Evolutionary conservation across 2,888 invertebrate species (phyloP), one percentile per base, ranked within the genome.

Genomic region (Beris chalybata): DNA sequence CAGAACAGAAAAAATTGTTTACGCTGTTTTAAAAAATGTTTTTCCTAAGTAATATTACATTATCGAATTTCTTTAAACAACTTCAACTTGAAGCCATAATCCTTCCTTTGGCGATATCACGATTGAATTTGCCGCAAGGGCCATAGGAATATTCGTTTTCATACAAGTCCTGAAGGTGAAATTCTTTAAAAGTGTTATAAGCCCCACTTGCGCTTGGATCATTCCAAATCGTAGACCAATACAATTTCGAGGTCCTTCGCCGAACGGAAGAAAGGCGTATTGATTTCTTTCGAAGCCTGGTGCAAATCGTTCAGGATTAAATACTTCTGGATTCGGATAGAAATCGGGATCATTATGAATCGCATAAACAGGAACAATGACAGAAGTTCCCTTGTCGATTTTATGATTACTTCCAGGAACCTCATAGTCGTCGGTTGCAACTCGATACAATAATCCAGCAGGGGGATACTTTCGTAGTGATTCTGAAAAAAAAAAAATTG

Each of bases 391-490:
- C n/a, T 78, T 77, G 22, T 79, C 75, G 3, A 82, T 67, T 0
- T 74, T 69, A 0, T 77, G 67, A 29, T 77, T 71, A 0, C 73
- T 75, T 1, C 71, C 72, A 2, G 78, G 74, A 1, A 82, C 66
- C 30, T 67, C 57, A 69, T 79, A 81, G 50, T 79, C 75, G 32
- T 74, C 74, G 7, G 69, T 70, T 43, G 81, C 76, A 4, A 73
- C 53, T 43, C 82, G 76, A 1, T 76, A 77, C 0, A 82, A 67
- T 1, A 75, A 70, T 0, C 76, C 71, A 2, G 79, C 69, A 0
- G 82, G 79, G 6, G 84, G 82, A 71, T 82, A 82, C 57, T 80
- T 75, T 11, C 84, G 76, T 3, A 83, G 72, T 0, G 82, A 77
- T 73, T 84, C 84, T 81, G 73, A 15, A 61, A 61, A 32, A 43